These are phyloP conservation scores for Caranx ignobilis DNA, from an alignment of 2,113 vertebrate genomes.

Conservation along the genomic window DNA sequence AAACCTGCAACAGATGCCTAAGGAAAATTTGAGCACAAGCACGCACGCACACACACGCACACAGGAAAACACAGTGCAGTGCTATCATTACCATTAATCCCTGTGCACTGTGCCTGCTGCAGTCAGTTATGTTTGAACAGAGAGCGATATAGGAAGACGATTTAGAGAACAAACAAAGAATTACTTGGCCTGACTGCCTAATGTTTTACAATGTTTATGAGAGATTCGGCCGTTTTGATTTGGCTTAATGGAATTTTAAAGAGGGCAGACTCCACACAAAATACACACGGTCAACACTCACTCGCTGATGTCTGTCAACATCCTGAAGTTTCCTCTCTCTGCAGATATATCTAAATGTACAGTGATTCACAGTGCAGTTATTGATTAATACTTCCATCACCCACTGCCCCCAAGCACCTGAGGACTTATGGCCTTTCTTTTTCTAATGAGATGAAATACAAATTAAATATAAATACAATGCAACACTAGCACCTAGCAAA, in stretches of 20 bases:
- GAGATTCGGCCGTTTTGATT: constrained; percentile 21
- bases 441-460: background rate
- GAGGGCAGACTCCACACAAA: background rate
- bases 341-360: constrained; percentile 20
- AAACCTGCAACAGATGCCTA: constrained; percentile 61
- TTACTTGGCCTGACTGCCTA: background rate
- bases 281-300: constrained; percentile 6
- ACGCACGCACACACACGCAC: constrained; percentile 18
- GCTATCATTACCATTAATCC: constrained; percentile 43
- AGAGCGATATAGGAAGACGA: constrained; percentile 5
- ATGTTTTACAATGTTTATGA: constrained; percentile 4
- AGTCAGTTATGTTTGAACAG: constrained; percentile 10
- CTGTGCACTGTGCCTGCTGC: constrained; percentile 16
- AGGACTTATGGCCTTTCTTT: background rate
- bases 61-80: constrained; percentile 22
- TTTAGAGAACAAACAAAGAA: constrained; percentile 31
- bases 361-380: constrained; percentile 10
- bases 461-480: background rate
- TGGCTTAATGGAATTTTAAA: constrained; percentile 2
- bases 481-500: background rate
- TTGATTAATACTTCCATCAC: constrained; percentile 1
- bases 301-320: constrained; percentile 6
- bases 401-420: background rate
- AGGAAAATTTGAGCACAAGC: constrained; percentile 21
- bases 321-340: constrained; percentile 24